Conservation (phyloP, 1,140 invertebrate species). For the Nephila pilipes region DNA sequence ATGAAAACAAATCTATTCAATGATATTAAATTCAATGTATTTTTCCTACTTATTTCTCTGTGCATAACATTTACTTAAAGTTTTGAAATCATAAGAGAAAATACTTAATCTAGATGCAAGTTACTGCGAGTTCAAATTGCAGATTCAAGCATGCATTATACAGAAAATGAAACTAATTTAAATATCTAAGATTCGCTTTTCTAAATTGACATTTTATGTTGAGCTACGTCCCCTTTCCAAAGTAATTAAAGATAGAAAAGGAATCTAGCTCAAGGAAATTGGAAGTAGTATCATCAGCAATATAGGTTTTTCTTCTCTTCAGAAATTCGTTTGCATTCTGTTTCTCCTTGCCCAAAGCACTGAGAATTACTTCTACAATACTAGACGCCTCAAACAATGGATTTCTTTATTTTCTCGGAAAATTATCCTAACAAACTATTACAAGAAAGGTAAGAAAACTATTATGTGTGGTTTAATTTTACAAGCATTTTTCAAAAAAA, state of each 20-base stretch:
- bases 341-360: constrained; percentile 1
- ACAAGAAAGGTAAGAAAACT: neutral
- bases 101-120: neutral
- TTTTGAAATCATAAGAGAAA: neutral
- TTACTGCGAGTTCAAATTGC: constrained; percentile 32
- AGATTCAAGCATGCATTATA: constrained; percentile 57
- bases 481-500: neutral
- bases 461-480: neutral
- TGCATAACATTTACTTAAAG: neutral
- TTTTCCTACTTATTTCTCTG: neutral
- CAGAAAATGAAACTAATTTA: constrained; percentile 68
- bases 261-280: constrained; percentile 12
- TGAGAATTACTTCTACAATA: constrained; percentile 2
- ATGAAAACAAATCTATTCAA: neutral
- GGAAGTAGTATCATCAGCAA: constrained; percentile 47
- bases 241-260: constrained; percentile 50
- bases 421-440: constrained; percentile 30
- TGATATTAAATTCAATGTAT: neutral
- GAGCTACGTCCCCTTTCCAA: constrained; percentile 33
- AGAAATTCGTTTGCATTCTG: constrained; percentile 6
- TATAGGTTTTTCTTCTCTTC: constrained; percentile 8
- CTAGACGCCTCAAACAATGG: constrained; percentile 1
- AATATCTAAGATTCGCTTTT: constrained; percentile 63
- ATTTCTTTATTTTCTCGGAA: neutral
- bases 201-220: constrained; percentile 61